phyloP scores from a whole-genome alignment of 2,888 invertebrate genomes.

The Volucella bombylans region DNA sequence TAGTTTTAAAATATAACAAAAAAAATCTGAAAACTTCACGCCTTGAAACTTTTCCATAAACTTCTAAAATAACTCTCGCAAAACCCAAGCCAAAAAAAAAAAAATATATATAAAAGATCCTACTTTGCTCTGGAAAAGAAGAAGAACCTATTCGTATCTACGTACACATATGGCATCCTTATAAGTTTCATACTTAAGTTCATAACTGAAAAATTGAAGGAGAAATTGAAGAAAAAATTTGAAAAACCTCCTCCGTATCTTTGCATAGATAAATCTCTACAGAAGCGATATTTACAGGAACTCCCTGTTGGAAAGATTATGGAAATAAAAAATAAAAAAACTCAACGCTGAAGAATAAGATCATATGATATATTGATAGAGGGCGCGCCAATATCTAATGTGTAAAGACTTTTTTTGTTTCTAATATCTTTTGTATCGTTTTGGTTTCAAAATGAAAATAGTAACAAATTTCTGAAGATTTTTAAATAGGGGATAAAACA shows the following conservation, averaged over 20 bases:
- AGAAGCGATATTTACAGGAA: background rate
- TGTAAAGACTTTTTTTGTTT: background rate
- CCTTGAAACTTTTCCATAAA: conserved; percentile 68
- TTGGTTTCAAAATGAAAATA: conserved; percentile 31
- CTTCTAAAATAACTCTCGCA: conserved; percentile 61
- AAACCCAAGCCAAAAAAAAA: conserved; percentile 45
- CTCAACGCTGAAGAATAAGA: background rate
- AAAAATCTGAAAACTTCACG: conserved; percentile 68
- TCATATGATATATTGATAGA: conserved; percentile 34
- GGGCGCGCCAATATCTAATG: conserved; percentile 35
- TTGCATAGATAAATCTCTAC: conserved; percentile 40
- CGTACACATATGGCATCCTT: conserved; percentile 41
- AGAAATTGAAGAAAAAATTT: background rate
- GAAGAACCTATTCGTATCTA: conserved; percentile 26
- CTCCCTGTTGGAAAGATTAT: background rate
- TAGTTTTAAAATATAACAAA: conserved; percentile 30
- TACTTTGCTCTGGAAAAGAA: conserved; percentile 9
- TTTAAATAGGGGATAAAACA: conserved; percentile 32
- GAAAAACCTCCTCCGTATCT: conserved; percentile 18
- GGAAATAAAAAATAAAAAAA: background rate
- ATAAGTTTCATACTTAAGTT: conserved; percentile 50
- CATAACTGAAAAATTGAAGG: conserved; percentile 3
- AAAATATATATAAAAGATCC: no score
- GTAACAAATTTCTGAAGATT: conserved; percentile 41
- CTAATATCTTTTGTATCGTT: conserved; percentile 31